Base-by-base conservation (phyloP, 2,113 vertebrate species). In the Barnardius zonarius region DNA sequence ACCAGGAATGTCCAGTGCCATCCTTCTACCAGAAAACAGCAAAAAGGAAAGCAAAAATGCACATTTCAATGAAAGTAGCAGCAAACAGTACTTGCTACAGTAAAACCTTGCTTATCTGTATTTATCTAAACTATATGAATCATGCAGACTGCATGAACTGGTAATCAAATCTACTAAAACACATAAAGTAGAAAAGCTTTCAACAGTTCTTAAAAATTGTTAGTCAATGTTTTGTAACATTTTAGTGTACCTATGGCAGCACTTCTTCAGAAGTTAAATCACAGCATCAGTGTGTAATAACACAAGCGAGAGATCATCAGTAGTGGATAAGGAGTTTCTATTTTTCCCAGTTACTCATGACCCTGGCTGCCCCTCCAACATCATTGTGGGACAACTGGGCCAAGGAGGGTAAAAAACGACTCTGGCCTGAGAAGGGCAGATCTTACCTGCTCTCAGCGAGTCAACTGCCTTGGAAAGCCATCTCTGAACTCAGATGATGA, bases 401-500 rank as follows among this genome's bases (percentile, higher is more conserved):
- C 2, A 1, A 77, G 13, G 35, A 52, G 10, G 28, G 4, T 62
- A 63, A 27, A 44, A 63, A 61, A 9, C 48, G 55, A 51, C 16
- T 72, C 37, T 6, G 17, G 46, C 49, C 73, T 70, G 41, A 86
- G 76, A 95, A 95, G 73, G 23, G 41, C 54, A 86, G 13, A 91
- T 68, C 18, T 95, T 33, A 88, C 83, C 74, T 72, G 52, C 37
- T 72, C 92, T 89, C 92, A 94, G 51, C 68, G 81, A 95, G 46
- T n/a, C 73, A 81, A 79, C 22, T 48, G 31, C 66, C 87, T 89
- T 94, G 55, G 55, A 94, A 95, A 95, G 49, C 37, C 55, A 92
- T 39, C 66, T 67, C 81, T 84, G 33, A 37, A 69, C 24, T 86
- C 55, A 91, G 81, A 91, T 20, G 16, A 59, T 3, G 2, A 54